Conservation (phyloP, 2,113 vertebrate genomes). For the Arizona elegans region DNA sequence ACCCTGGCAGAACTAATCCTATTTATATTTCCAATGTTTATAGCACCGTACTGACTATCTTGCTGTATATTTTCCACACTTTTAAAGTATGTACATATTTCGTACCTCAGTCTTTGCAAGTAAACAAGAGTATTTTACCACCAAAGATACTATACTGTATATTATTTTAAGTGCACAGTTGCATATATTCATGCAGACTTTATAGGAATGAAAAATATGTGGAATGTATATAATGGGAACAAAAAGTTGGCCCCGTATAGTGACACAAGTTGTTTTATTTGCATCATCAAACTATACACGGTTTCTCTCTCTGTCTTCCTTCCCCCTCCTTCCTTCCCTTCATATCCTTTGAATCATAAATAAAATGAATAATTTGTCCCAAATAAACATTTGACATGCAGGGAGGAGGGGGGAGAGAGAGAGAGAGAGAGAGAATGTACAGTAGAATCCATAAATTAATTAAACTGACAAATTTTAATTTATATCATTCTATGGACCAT, state of each 20-base stretch:
- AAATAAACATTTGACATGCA: not conserved
- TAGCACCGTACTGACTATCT: not conserved
- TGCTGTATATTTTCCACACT: not conserved
- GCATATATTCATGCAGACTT: slow-evolving; percentile 36
- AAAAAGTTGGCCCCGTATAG: slow-evolving; percentile 46
- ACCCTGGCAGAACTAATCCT: not conserved
- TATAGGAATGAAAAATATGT: slow-evolving; percentile 63
- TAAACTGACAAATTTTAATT: not conserved
- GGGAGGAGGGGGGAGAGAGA: not conserved
- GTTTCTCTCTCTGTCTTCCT: not conserved
- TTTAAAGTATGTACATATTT: slow-evolving; percentile 2
- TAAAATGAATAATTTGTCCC: slow-evolving; percentile 7
- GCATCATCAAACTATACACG: not conserved
- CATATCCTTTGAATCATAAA: not conserved
- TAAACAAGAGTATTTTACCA: slow-evolving; percentile 30
- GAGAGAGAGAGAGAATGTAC: slow-evolving; percentile 21
- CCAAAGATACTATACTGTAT: slow-evolving; percentile 56
- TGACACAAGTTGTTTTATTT: slow-evolving; percentile 27
- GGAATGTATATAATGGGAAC: slow-evolving; percentile 59
- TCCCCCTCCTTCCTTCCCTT: not conserved
- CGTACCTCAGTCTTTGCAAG: slow-evolving; percentile 44
- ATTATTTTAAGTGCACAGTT: slow-evolving; percentile 50
- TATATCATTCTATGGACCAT: not conserved
- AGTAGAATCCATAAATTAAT: slow-evolving; percentile 27
- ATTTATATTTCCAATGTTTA: not conserved